Evolutionary conservation across 2,888 invertebrate genomes (phyloP).

Genomic region (Torymus auratus): DNA sequence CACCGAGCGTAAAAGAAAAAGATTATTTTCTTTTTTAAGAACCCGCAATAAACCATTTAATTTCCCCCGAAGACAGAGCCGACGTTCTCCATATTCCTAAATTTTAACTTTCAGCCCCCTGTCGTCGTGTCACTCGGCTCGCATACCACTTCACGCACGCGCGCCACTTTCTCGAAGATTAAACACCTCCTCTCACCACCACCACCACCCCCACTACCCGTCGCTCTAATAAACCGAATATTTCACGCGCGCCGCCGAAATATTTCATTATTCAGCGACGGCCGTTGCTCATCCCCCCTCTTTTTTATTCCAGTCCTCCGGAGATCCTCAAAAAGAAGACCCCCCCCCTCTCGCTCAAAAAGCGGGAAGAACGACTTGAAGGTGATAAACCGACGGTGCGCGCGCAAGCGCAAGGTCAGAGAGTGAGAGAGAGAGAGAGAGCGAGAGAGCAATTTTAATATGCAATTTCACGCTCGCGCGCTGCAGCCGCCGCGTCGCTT

Average conservation of each 20-base stretch:
- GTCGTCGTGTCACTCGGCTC: too few species aligned
- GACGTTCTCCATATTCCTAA: too few species aligned
- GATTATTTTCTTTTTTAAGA: too few species aligned
- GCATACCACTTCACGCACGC: too few species aligned
- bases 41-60: too few species aligned
- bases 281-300: constrained; percentile 15
- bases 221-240: constrained; percentile 29
- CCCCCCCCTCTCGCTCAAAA: background rate
- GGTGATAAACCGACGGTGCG: background rate
- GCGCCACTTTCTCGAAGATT: background rate
- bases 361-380: constrained; percentile 20
- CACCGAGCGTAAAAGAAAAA: too few species aligned
- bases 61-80: background rate
- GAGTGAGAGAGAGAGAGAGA: background rate
- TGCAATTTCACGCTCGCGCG: constrained; percentile 55
- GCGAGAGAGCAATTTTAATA: constrained; percentile 54
- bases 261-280: constrained; percentile 49
- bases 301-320: background rate
- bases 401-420: constrained; percentile 27
- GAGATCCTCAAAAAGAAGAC: background rate
- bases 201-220: too few species aligned
- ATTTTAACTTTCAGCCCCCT: too few species aligned
- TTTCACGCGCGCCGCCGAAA: constrained; percentile 18
- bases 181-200: background rate
- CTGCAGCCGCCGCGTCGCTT: constrained; percentile 44